phyloP scores from a whole-genome alignment of 2,888 invertebrate genomes.

The Sacculina carcini region DNA sequence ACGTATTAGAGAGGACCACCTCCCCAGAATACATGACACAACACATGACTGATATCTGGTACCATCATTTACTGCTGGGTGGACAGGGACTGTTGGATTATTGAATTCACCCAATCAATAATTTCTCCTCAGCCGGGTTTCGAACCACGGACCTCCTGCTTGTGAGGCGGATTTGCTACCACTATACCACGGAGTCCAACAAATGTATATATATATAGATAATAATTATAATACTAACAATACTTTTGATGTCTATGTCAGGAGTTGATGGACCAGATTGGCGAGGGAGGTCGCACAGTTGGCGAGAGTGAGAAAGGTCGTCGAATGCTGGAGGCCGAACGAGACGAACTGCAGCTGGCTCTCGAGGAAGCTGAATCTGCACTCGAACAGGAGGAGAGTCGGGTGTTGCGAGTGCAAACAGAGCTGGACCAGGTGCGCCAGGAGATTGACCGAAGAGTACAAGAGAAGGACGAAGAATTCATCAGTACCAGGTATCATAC shows the following conservation, averaged over 20 bases:
- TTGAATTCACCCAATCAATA: no score
- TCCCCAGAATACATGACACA: no score
- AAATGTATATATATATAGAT: no score
- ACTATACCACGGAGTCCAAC: no score
- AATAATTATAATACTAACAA: no score
- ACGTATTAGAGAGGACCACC: no score
- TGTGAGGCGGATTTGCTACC: no score
- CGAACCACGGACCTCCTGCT: no score
- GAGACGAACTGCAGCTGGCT: conserved; percentile 96
- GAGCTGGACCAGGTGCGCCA: conserved; percentile 95
- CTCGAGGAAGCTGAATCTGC: conserved; percentile 97
- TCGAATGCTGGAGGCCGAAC: conserved; percentile 94
- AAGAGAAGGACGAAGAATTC: conserved; percentile 99
- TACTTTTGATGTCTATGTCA: neutral
- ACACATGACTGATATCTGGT: no score
- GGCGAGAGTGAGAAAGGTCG: conserved; percentile 35
- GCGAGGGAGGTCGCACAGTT: conserved; percentile 36
- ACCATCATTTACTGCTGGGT: no score
- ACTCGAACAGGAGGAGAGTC: conserved; percentile 98
- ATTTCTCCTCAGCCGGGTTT: no score
- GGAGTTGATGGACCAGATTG: conserved; percentile 93
- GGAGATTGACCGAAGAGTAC: conserved; percentile 96
- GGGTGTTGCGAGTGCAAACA: conserved; percentile 39
- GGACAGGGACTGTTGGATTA: no score
- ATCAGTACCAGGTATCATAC: conserved; percentile 51